Percentiles rank a stretch among this genome's conserved stretches.
Conservation (phyloP, 1,140 invertebrate species). For the Neodiprion lecontei region DNA sequence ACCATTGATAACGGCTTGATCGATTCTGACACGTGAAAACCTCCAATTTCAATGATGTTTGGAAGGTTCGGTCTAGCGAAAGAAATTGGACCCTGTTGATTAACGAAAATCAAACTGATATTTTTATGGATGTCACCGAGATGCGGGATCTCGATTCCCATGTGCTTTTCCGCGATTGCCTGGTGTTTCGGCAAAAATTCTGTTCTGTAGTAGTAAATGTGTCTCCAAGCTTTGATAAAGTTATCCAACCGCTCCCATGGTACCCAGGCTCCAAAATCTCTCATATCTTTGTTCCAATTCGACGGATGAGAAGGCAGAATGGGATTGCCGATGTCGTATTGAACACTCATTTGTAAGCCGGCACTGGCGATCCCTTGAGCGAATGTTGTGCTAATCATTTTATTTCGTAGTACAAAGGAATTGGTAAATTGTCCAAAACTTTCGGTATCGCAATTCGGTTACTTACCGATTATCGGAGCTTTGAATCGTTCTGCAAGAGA, state of each 20-base stretch:
- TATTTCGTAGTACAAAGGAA: not conserved
- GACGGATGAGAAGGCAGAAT: not conserved
- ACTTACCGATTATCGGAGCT: constrained; percentile 39
- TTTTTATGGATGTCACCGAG: constrained; percentile 44
- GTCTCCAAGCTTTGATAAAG: not conserved
- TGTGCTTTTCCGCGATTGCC: constrained; percentile 48
- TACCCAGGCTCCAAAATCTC: not conserved
- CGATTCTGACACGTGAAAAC: constrained; percentile 55
- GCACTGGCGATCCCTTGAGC: not conserved
- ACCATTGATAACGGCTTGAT: constrained; percentile 39
- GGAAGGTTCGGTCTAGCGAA: constrained; percentile 62
- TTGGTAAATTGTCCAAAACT: not conserved
- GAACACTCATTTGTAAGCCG: not conserved
- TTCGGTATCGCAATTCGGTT: not conserved
- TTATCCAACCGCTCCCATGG: not conserved
- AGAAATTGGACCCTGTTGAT: constrained; percentile 64
- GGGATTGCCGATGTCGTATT: constrained; percentile 5
- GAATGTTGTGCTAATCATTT: not conserved
- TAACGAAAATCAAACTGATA: constrained; percentile 60
- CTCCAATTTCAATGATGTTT: constrained; percentile 61
- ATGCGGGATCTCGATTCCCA: constrained; percentile 37
- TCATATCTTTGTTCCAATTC: not conserved
- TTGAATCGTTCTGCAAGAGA: constrained; percentile 36
- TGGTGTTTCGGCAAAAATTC: not conserved
- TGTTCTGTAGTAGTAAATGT: not conserved